phyloP scores from a whole-genome alignment of 1,140 invertebrate species.

The Orius insidiosus region DNA sequence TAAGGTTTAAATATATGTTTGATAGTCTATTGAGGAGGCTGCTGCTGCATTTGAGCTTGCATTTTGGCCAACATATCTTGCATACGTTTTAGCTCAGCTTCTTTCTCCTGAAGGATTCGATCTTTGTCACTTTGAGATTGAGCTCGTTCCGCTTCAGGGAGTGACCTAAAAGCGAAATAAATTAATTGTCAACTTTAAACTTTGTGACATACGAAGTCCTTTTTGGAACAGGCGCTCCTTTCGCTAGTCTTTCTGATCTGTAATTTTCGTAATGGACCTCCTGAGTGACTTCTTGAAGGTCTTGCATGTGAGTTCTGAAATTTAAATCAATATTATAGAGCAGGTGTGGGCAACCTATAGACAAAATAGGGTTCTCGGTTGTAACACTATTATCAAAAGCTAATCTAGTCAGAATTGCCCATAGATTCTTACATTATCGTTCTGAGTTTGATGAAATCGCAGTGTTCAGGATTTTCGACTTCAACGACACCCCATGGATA shows the following conservation, averaged over 20 bases:
- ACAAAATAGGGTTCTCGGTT: too few species aligned
- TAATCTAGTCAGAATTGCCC: too few species aligned
- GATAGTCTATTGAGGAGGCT: conserved; percentile 3
- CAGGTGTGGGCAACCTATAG: too few species aligned
- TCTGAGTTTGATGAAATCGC: conserved; percentile 93
- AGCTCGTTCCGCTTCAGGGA: conserved; percentile 19
- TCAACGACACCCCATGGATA: conserved; percentile 99
- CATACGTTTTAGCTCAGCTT: conserved; percentile 78
- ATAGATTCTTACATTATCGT: conserved; percentile 69
- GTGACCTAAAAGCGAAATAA: conserved; percentile 17
- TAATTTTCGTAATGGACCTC: conserved; percentile 97
- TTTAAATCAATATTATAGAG: too few species aligned
- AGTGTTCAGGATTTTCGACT: conserved; percentile 98
- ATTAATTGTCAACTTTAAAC: background rate
- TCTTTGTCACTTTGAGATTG: conserved; percentile 49
- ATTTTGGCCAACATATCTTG: conserved; percentile 89
- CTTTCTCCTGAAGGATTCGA: conserved; percentile 71
- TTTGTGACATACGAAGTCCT: conserved; percentile 41
- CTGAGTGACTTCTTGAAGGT: conserved; percentile 86
- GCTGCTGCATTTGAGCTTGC: conserved; percentile 68
- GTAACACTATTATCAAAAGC: too few species aligned
- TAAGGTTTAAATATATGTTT: conserved; percentile 4
- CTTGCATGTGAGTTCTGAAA: conserved; percentile 84
- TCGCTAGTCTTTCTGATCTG: conserved; percentile 66
- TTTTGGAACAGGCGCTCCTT: conserved; percentile 54